These are phyloP conservation scores for Biston stratarius DNA, from an alignment of 2,888 invertebrate genomes.

Conservation along the genomic window DNA sequence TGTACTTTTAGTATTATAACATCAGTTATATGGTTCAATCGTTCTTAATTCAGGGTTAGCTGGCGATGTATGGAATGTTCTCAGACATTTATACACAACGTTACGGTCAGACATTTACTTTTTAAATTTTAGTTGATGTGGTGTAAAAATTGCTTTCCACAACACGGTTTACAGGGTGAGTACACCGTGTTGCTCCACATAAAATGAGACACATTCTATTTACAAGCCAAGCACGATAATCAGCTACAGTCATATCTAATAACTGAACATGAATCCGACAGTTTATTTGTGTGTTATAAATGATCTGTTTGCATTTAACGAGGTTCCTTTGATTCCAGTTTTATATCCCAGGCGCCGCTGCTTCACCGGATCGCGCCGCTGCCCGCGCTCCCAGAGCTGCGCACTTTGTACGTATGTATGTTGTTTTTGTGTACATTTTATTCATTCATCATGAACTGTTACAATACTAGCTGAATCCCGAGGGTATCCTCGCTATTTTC, in stretches of 20 bases:
- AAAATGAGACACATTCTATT: neutral
- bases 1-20: too few species aligned
- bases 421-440: slow-evolving; percentile 45
- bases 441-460: neutral
- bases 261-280: neutral
- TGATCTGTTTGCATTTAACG: slow-evolving; percentile 4
- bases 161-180: too few species aligned
- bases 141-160: too few species aligned
- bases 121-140: too few species aligned
- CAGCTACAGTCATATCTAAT: slow-evolving; percentile 4
- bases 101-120: too few species aligned
- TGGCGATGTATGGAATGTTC: too few species aligned
- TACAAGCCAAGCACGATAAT: slow-evolving; percentile 1
- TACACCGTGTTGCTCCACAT: too few species aligned
- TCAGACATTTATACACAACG: too few species aligned
- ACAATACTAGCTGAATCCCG: neutral
- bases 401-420: slow-evolving; percentile 88
- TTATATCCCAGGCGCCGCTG: slow-evolving; percentile 89
- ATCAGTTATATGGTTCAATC: too few species aligned
- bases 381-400: slow-evolving; percentile 84
- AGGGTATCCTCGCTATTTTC: too few species aligned
- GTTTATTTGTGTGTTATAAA: neutral
- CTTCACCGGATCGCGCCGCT: slow-evolving; percentile 84
- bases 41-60: too few species aligned
- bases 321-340: slow-evolving; percentile 77